Evolutionary conservation across 35 echinoderm and acorn worm genomes (phyloP), one percentile per base, ranked within the genome.

Genomic region (Ophiothrix spiculata): DNA sequence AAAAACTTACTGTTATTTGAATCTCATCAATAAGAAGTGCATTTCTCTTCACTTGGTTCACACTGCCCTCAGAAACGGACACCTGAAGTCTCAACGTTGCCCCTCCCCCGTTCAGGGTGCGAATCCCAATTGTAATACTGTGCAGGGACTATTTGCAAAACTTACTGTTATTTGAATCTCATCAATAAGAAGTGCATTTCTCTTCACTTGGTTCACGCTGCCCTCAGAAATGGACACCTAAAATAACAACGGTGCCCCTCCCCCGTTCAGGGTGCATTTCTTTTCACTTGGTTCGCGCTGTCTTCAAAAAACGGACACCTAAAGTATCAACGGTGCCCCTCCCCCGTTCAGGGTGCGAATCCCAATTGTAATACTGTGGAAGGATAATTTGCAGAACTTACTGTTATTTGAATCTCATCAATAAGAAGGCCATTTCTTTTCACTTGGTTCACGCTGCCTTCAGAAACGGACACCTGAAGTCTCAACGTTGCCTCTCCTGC

Each of bases 371-470:
- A 98, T 82, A 25, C 89, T 91, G 56, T 98, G 90, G 33, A 36
- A 39, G 46, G 15, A 34, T 46, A 56, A 31, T 33, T 46, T 0
- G 88, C 41, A 60, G n/a, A n/a, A 81, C 83, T 29, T 73, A 90
- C 87, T 88, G 86, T 76, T 28, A 98, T 88, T 78, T 93, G 93
- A 4, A 98, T 93, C 79, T 98, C 95, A 73, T 98, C 95, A 25
- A 90, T 89, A 33, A 98, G 83, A 0, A 93, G 38, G 1, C 38
- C 82, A 42, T 88, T 90, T 56, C 84, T 85, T 2, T 74, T 15
- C 31, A 89, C 80, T 83, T 98, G 95, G 11, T 88, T 82, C n/a
- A 32, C 29, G 35, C 86, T 87, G 15, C 56, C 49, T 39, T 80
- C 77, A 23, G 56, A 37, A 35, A 87, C 60, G 1, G 89, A 79